Conservation (phyloP, 2,113 vertebrate species). For the Protomyctophum bolini region DNA sequence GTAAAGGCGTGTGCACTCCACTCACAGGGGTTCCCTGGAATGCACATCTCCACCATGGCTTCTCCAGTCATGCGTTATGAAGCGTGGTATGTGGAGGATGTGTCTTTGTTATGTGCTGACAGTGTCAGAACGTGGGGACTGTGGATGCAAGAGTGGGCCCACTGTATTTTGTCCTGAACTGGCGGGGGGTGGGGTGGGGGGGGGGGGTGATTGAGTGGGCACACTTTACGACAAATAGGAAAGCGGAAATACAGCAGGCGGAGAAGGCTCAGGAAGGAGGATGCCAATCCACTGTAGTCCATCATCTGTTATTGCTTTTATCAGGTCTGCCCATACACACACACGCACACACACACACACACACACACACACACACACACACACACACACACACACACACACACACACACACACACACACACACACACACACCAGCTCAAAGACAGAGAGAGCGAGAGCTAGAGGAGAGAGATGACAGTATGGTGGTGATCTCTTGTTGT, state of each 20-base stretch:
- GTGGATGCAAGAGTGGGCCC: conserved; percentile 29
- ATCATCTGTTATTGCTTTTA: conserved; percentile 34
- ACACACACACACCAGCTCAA: not conserved
- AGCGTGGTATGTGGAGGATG: conserved; percentile 37
- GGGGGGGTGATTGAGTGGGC: conserved; percentile 52
- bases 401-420: not conserved
- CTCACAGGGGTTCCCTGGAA: no score
- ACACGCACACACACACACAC: not conserved
- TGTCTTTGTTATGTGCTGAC: conserved; percentile 48
- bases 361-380: not conserved
- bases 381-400: not conserved
- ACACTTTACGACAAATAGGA: conserved; percentile 65
- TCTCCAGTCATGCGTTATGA: conserved; percentile 13
- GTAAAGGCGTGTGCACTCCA: no score
- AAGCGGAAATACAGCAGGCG: conserved; percentile 46
- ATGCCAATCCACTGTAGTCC: conserved; percentile 34
- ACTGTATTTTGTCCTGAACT: conserved; percentile 25
- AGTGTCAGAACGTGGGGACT: conserved; percentile 38
- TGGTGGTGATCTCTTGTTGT: not conserved
- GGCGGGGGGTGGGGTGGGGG: conserved; percentile 13
- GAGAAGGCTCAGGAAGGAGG: conserved; percentile 47
- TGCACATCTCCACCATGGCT: no score
- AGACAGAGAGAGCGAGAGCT: not conserved
- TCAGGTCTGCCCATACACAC: not conserved
- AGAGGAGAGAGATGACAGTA: not conserved